These are phyloP conservation scores for Lampropteryx suffumata DNA, from an alignment of 2,888 invertebrate species.

Conservation along the genomic window DNA sequence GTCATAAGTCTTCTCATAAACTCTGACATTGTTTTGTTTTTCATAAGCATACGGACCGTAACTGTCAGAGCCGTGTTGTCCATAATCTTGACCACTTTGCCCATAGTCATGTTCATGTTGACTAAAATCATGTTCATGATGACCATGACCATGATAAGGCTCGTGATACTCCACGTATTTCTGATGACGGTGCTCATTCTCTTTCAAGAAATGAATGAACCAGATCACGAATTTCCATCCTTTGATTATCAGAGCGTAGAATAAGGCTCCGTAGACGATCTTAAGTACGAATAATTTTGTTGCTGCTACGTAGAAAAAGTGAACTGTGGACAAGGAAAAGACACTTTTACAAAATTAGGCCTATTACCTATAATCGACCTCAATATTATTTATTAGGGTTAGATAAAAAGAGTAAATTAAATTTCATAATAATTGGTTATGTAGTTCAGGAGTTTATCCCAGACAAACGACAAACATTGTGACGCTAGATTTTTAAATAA, in stretches of 20 bases:
- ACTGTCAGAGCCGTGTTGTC: conserved; percentile 7
- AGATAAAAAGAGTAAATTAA: no score
- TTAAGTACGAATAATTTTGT: conserved; percentile 69
- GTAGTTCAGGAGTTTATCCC: no score
- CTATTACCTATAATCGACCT: no score
- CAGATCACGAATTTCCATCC: conserved; percentile 69
- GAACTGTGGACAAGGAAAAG: conserved; percentile 60
- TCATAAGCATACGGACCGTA: conserved; percentile 32
- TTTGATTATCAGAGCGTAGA: conserved; percentile 59
- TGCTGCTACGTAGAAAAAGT: conserved; percentile 70
- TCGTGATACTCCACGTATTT: conserved; percentile 50
- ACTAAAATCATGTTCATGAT: conserved; percentile 33
- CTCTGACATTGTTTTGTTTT: conserved; percentile 31
- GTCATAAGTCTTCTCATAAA: conserved; percentile 57
- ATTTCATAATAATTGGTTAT: no score
- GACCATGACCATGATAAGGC: conserved; percentile 23
- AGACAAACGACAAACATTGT: no score
- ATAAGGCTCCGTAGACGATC: conserved; percentile 64
- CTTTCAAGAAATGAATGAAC: conserved; percentile 69
- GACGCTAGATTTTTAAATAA: no score
- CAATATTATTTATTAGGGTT: no score
- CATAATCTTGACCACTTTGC: not conserved
- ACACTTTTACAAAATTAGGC: no score
- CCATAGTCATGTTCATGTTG: conserved; percentile 20
- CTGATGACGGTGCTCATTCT: conserved; percentile 52